These are phyloP conservation scores for Tortrix viridana DNA, from an alignment of 2,888 invertebrate genomes.

Conservation along the genomic window DNA sequence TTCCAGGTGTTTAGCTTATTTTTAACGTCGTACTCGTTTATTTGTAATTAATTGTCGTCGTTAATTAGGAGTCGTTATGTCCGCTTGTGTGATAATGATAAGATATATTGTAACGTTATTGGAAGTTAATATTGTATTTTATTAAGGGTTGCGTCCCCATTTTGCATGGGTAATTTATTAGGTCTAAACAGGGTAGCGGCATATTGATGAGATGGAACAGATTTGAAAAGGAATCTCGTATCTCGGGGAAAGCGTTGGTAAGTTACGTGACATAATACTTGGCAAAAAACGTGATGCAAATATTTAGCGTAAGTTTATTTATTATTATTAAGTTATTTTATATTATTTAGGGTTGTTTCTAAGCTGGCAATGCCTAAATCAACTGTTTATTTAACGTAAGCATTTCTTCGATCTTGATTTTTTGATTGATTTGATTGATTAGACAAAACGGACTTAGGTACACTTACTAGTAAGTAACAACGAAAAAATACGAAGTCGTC, in stretches of 20 bases:
- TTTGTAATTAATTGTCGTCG: not conserved
- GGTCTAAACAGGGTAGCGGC: slow-evolving; percentile 26
- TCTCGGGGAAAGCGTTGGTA: slow-evolving; percentile 14
- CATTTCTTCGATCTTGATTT: no score
- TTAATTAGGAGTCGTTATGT: not conserved
- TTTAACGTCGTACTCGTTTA: not conserved
- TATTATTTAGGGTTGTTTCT: no score
- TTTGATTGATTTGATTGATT: no score
- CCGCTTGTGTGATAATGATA: not conserved
- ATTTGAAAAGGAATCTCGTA: slow-evolving; percentile 21
- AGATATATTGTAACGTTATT: not conserved
- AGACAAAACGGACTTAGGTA: no score
- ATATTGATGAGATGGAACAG: slow-evolving; percentile 35
- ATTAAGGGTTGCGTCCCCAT: slow-evolving; percentile 23
- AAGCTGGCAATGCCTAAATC: no score
- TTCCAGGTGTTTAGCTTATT: not conserved
- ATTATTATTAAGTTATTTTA: not conserved
- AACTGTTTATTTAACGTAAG: no score
- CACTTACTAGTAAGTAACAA: no score
- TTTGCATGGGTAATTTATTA: slow-evolving; percentile 30
- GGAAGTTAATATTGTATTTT: slow-evolving; percentile 27
- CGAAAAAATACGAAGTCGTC: no score
- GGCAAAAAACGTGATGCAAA: not conserved
- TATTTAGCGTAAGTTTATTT: not conserved
- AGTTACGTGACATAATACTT: slow-evolving; percentile 10